phyloP scores from a whole-genome alignment of 2,113 vertebrate genomes.

The Myrmecobius fasciatus region DNA sequence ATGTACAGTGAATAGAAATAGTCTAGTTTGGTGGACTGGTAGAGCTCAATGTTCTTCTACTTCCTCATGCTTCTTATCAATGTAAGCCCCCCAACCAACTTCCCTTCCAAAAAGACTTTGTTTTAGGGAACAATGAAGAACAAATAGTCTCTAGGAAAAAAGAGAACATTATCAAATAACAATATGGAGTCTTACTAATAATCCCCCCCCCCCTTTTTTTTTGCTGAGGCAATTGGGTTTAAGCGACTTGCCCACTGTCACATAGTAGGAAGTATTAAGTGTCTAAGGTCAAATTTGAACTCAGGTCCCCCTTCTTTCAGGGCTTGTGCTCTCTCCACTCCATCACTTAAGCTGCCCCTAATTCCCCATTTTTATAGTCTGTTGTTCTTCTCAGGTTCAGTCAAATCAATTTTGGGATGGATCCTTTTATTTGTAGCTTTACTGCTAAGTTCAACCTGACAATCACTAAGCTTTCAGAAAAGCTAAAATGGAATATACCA shows the following conservation, averaged over 20 bases:
- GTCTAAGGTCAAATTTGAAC: too few relatives aligned
- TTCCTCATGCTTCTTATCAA: background rate
- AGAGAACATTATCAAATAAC: background rate
- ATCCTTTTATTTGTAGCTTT: constrained; percentile 17
- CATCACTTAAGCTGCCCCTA: too few relatives aligned
- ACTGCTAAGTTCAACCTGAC: background rate
- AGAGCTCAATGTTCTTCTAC: background rate
- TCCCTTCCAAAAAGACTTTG: background rate
- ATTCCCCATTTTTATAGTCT: background rate
- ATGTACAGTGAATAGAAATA: background rate
- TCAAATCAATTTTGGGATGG: fast-evolving
- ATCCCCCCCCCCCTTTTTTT: too few relatives aligned
- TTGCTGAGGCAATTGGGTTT: too few relatives aligned
- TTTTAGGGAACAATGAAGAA: background rate
- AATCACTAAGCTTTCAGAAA: background rate
- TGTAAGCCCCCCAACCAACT: constrained; percentile 36
- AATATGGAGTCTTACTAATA: fast-evolving
- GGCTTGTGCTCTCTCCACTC: too few relatives aligned
- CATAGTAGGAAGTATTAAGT: too few relatives aligned
- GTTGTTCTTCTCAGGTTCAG: background rate
- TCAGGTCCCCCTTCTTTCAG: too few relatives aligned
- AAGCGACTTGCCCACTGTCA: too few relatives aligned
- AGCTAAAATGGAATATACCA: background rate
- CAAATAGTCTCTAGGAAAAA: constrained; percentile 29
- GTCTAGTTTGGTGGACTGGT: background rate